Conservation (phyloP, 2,113 vertebrate genomes). For the Salvelinus namaycush region DNA sequence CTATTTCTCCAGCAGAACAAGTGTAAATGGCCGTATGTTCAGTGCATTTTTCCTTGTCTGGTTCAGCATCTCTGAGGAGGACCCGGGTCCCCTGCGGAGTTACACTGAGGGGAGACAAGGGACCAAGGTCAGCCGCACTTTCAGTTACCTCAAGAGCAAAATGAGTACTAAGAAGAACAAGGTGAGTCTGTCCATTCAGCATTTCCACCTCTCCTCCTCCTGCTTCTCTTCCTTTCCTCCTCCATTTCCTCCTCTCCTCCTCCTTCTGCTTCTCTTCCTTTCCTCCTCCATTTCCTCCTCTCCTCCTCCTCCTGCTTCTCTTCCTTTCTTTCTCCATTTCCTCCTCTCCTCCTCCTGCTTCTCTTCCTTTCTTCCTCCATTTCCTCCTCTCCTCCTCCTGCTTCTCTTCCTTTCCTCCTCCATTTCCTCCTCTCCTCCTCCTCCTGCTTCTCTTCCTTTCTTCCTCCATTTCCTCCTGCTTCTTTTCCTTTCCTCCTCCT, state of each 20-base stretch:
- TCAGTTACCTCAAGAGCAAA: conserved; percentile 95
- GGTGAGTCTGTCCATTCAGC: conserved; percentile 63
- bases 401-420: too few relatives aligned
- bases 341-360: background rate
- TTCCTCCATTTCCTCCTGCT: background rate
- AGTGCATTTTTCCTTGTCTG: background rate
- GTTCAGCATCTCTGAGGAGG: conserved; percentile 85
- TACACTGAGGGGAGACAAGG: conserved; percentile 77
- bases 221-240: too few relatives aligned
- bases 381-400: too few relatives aligned
- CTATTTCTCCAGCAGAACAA: background rate
- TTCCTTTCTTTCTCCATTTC: background rate
- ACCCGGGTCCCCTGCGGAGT: conserved; percentile 75
- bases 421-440: too few relatives aligned
- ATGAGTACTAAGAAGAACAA: conserved; percentile 89
- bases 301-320: background rate
- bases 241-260: too few relatives aligned
- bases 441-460: too few relatives aligned
- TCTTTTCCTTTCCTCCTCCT: too few relatives aligned
- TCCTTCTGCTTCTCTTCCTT: too few relatives aligned
- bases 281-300: too few relatives aligned
- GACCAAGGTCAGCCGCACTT: conserved; percentile 91
- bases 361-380: too few relatives aligned
- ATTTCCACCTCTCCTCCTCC: background rate
- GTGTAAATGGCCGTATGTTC: too few relatives aligned